Conservation (phyloP, 1,140 invertebrate genomes). For the Solenopsis fugax region DNA sequence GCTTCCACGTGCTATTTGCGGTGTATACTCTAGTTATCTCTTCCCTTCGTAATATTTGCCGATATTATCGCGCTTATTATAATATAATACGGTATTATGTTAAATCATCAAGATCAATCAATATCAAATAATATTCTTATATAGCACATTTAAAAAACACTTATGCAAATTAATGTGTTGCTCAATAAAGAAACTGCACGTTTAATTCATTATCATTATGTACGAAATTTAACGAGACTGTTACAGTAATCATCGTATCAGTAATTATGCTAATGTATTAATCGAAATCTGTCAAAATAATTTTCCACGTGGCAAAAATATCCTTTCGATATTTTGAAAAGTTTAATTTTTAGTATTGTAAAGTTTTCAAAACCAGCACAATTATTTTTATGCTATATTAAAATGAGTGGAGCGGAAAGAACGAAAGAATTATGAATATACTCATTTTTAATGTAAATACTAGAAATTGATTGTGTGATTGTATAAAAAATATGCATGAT, state of each 20-base stretch:
- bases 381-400: neutral
- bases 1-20: conserved; percentile 37
- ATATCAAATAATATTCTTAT: neutral
- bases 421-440: neutral
- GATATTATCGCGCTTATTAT: conserved; percentile 12
- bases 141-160: neutral
- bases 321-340: neutral
- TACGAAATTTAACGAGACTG: neutral
- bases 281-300: neutral
- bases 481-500: neutral
- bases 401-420: neutral
- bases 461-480: neutral
- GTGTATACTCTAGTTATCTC: conserved; percentile 8
- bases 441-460: neutral
- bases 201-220: neutral
- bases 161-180: neutral
- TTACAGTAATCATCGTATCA: neutral
- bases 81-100: neutral
- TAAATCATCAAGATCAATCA: neutral
- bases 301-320: neutral
- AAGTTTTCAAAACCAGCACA: neutral
- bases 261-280: neutral
- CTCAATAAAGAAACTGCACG: neutral
- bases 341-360: neutral
- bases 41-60: neutral